Evolutionary conservation across 2,113 vertebrate genomes (phyloP).

Genomic region (Chionodraco myersi): DNA sequence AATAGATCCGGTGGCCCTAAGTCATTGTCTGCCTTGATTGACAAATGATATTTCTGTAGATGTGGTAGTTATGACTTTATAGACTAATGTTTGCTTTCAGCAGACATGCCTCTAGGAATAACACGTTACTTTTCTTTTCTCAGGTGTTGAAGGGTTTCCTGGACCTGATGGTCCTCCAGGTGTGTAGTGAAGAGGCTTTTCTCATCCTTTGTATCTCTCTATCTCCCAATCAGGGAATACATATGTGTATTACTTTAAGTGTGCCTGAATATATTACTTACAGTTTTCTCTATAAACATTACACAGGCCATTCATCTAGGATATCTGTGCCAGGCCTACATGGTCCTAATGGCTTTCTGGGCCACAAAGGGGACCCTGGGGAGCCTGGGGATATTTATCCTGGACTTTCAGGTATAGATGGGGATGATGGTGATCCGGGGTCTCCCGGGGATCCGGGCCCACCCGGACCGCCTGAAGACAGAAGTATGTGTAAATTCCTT

Average conservation of each 20-base stretch:
- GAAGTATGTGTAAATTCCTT: constrained; percentile 46
- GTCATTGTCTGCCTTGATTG: not conserved
- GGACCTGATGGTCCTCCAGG: constrained; percentile 66
- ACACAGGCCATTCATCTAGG: constrained; percentile 37
- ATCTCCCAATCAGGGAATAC: too few species aligned
- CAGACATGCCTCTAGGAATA: not conserved
- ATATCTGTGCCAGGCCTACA: constrained; percentile 66
- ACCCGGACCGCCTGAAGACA: constrained; percentile 78
- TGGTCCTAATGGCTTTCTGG: constrained; percentile 86
- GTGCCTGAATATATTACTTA: not conserved
- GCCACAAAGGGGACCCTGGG: constrained; percentile 89
- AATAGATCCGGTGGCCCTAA: not conserved
- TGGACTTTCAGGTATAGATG: constrained; percentile 83
- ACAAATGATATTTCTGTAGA: too few species aligned
- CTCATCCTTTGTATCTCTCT: not conserved
- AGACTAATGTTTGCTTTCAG: constrained; percentile 1
- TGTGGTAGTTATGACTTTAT: not conserved
- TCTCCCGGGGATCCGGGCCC: constrained; percentile 86
- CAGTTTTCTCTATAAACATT: not conserved
- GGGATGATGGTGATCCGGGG: constrained; percentile 84
- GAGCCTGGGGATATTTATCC: constrained; percentile 82
- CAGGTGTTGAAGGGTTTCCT: constrained; percentile 64
- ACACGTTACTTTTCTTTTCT: not conserved
- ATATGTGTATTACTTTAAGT: not conserved
- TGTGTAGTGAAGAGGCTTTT: constrained; percentile 16